Conservation (phyloP, 2,888 invertebrate genomes). For the Scaeva pyrastri region DNA sequence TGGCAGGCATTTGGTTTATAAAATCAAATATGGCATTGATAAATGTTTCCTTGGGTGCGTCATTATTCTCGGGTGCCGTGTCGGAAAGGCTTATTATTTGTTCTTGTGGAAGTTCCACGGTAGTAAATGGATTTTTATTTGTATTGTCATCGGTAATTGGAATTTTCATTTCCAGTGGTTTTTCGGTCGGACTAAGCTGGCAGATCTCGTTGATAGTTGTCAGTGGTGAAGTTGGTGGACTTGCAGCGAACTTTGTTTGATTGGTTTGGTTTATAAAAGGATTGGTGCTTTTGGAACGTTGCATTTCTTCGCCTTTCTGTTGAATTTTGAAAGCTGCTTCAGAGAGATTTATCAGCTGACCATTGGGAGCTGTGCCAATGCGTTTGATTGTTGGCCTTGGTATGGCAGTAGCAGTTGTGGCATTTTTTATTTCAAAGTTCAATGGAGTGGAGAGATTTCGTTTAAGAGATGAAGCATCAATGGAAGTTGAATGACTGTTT, state of each 20-base stretch:
- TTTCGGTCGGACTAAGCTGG: conserved; percentile 52
- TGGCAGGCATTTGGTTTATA: conserved; percentile 60
- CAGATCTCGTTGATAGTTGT: conserved; percentile 65
- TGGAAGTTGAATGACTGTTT: conserved; percentile 22
- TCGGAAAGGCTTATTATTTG: conserved; percentile 29
- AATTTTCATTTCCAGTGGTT: conserved; percentile 35
- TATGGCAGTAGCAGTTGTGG: conserved; percentile 79
- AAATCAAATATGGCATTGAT: conserved; percentile 67
- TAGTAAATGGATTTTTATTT: conserved; percentile 71
- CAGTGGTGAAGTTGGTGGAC: conserved; percentile 64
- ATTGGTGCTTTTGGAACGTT: conserved; percentile 79
- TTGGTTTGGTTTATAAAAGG: conserved; percentile 80
- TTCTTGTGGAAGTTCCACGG: conserved; percentile 38
- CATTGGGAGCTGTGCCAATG: conserved; percentile 80
- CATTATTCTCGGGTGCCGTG: conserved; percentile 11
- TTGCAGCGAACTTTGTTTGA: conserved; percentile 37
- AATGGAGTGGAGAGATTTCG: conserved; percentile 79
- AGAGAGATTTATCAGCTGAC: conserved; percentile 67
- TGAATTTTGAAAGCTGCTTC: conserved; percentile 60
- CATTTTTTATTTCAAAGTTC: conserved; percentile 77
- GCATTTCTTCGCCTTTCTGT: conserved; percentile 63
- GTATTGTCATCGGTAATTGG: conserved; percentile 58
- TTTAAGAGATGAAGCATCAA: conserved; percentile 50
- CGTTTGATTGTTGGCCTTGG: conserved; percentile 82
- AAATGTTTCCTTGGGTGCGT: conserved; percentile 59